Evolutionary conservation across 2,888 invertebrate genomes (phyloP), one percentile per base, ranked within the genome.

Genomic region (Daptonema setosum): DNA sequence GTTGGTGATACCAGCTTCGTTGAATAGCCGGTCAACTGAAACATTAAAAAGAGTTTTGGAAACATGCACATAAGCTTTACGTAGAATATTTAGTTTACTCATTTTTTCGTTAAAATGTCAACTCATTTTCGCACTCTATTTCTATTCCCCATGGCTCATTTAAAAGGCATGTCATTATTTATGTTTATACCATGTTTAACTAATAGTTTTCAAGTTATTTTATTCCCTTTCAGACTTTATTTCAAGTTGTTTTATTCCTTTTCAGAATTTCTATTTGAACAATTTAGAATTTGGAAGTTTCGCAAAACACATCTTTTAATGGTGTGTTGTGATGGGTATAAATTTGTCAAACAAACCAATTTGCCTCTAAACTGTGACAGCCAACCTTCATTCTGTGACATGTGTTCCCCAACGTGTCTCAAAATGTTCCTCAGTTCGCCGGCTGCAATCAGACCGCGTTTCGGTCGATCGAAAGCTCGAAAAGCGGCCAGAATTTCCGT

Each of bases 401-500:
- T 62, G 52, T 65, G 64, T 60, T 72, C 71, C 3, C 72, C 72
- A 41, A 69, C 64, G 54, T 63, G 65, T 29, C 66, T 67, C 54
- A 72, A 64, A 20, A 72, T 70, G 58, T 68, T 63, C 51, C 62
- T 60, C 22, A 71, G 62, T 55, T 70, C 70, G 14, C 60, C 58
- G 1, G 66, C 61, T 30, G 63, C 61, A n/a, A 72, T 63, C 26
- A 63, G 62, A 5, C 71, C 71, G 20, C 56, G 61, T 28, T 63
- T 66, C 35, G 63, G 59, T 11, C 43, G 58, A 57, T 72, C 72
- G 57, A 71, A 70, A 2, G 70, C 68, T 55, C 61, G 58, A 59
- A 72, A 71, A 0, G 69, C 72, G 28, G 63, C 64, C 56, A 67
- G 54, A 24, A 72, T 63, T 57, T 72, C 71, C 41, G 65, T 61